Percentiles rank a stretch among this genome's conserved stretches.
Conservation (phyloP, 1,140 invertebrate genomes). For the Bombus turneri region DNA sequence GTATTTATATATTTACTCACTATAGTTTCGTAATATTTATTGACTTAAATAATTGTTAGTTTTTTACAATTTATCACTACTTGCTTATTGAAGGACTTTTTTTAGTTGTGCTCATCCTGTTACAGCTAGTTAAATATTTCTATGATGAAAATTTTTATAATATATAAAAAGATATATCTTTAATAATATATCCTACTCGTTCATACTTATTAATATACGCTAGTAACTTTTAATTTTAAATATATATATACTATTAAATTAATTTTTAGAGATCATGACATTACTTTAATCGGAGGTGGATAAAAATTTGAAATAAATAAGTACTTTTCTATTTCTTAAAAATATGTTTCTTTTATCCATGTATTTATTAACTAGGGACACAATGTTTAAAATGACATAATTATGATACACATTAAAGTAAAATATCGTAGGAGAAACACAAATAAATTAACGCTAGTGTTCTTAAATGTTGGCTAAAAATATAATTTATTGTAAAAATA, state of each 20-base stretch:
- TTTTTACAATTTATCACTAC: background rate
- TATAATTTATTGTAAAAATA: conserved; percentile 37
- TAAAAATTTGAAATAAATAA: background rate
- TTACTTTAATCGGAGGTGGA: background rate
- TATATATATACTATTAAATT: background rate
- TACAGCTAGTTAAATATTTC: background rate
- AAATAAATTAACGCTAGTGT: no score
- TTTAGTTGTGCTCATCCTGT: background rate
- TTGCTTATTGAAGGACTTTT: background rate
- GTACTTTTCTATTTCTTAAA: background rate
- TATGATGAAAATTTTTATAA: background rate
- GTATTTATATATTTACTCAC: background rate
- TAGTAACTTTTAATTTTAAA: conserved; percentile 83
- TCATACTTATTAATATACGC: conserved; percentile 83
- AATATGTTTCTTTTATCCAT: background rate
- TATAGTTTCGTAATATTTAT: background rate
- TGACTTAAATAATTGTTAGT: background rate
- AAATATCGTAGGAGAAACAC: background rate
- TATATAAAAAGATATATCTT: background rate
- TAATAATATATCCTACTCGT: background rate
- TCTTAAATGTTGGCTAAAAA: background rate
- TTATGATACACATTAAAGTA: background rate
- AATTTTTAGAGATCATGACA: background rate
- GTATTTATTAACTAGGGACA: background rate
- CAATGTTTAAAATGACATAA: background rate